Evolutionary conservation across 2,113 vertebrate genomes (phyloP).

Genomic region (Lophochroa leadbeateri): DNA sequence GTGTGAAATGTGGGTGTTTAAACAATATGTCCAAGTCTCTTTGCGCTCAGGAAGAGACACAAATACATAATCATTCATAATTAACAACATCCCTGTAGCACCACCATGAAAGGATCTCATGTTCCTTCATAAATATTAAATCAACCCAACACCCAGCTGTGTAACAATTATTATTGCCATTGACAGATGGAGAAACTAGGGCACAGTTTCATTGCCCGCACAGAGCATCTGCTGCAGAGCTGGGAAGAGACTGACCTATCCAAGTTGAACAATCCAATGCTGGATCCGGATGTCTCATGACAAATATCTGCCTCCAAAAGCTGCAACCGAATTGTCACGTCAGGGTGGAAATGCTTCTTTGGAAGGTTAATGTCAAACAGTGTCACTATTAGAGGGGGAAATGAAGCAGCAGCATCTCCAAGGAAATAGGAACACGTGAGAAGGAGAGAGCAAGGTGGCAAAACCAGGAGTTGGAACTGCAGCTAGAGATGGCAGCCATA

Average conservation of each 20-base stretch:
- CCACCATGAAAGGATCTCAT: background rate
- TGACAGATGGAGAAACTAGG: slow-evolving; percentile 49
- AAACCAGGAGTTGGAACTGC: background rate
- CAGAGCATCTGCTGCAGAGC: slow-evolving; percentile 19
- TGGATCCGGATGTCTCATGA: background rate
- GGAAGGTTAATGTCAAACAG: background rate
- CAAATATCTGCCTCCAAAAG: background rate
- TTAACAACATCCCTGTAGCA: background rate
- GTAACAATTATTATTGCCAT: background rate
- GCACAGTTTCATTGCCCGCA: slow-evolving; percentile 10
- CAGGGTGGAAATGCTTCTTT: background rate
- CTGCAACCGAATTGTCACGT: background rate
- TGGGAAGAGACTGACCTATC: background rate
- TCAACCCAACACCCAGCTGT: background rate
- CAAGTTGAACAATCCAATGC: background rate
- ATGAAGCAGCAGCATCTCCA: background rate
- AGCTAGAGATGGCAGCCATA: background rate
- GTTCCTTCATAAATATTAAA: slow-evolving; percentile 37
- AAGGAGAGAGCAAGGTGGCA: background rate
- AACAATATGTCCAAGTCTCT: background rate
- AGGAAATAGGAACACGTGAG: background rate
- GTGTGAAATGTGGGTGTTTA: background rate
- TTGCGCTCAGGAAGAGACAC: background rate
- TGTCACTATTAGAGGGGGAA: background rate
- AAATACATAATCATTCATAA: background rate